Evolutionary conservation across 1,140 invertebrate genomes (phyloP).

Genomic region (Leptopilina boulardi): DNA sequence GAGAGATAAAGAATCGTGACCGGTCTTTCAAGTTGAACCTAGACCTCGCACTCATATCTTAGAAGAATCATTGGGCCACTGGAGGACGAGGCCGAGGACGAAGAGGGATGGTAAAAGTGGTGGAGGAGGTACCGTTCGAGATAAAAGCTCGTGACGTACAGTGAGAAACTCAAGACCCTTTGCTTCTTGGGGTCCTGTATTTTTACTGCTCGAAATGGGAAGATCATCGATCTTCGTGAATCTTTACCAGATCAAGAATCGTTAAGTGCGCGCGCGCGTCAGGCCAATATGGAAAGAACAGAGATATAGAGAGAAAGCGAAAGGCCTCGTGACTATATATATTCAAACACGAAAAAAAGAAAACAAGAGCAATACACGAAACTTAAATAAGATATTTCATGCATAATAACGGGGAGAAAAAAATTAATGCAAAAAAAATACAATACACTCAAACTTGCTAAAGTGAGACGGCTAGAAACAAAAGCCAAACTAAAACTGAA

Average conservation of each 20-base stretch:
- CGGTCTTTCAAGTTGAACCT: slow-evolving; percentile 49
- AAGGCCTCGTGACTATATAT: slow-evolving; percentile 47
- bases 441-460: too few species aligned
- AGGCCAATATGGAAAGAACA: slow-evolving; percentile 22
- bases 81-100: slow-evolving; percentile 32
- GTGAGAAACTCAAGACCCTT: slow-evolving; percentile 31
- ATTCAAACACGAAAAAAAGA: not conserved
- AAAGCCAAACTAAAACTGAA: too few species aligned
- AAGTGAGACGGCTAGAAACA: too few species aligned
- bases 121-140: slow-evolving; percentile 36
- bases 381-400: slow-evolving; percentile 22
- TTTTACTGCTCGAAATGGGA: slow-evolving; percentile 35
- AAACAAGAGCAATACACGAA: not conserved
- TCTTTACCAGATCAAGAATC: slow-evolving; percentile 36
- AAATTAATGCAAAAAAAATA: too few species aligned
- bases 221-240: slow-evolving; percentile 32
- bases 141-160: slow-evolving; percentile 36
- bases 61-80: slow-evolving; percentile 44
- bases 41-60: slow-evolving; percentile 41
- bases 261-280: slow-evolving; percentile 25
- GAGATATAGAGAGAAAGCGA: slow-evolving; percentile 50
- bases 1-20: slow-evolving; percentile 52
- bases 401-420: not conserved
- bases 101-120: slow-evolving; percentile 26
- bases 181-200: slow-evolving; percentile 34